phyloP scores from a whole-genome alignment of 1,140 invertebrate species.

The Charaxes varanes region DNA sequence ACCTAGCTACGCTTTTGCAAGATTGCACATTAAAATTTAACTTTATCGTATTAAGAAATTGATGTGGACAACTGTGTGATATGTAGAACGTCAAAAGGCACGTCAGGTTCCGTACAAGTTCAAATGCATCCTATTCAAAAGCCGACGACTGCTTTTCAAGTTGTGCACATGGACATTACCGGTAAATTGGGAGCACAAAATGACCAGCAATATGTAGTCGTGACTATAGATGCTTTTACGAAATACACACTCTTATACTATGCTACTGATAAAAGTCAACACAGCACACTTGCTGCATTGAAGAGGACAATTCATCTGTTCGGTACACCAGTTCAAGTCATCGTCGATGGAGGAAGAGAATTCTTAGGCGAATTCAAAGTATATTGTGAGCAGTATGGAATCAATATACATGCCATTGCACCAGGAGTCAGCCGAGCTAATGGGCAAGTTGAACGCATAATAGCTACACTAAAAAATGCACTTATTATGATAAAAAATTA shows the following conservation, averaged over 20 bases:
- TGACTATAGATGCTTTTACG: slow-evolving; percentile 45
- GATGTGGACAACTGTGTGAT: slow-evolving; percentile 28
- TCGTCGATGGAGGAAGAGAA: slow-evolving; percentile 20
- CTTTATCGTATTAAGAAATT: too few relatives aligned
- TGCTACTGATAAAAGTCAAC: slow-evolving; percentile 24
- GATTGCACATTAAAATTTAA: too few relatives aligned
- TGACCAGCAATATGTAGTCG: slow-evolving; percentile 30
- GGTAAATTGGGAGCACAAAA: slow-evolving; percentile 34
- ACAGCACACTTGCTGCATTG: slow-evolving; percentile 19
- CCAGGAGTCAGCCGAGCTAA: slow-evolving; percentile 16
- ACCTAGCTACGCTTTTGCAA: too few relatives aligned
- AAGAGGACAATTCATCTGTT: slow-evolving; percentile 28
- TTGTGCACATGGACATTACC: slow-evolving; percentile 33
- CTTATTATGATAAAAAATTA: slow-evolving; percentile 14
- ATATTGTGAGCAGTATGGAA: slow-evolving; percentile 6
- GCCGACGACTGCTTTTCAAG: slow-evolving; percentile 26
- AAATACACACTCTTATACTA: slow-evolving; percentile 29
- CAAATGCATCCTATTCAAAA: slow-evolving; percentile 35
- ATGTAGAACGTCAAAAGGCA: slow-evolving; percentile 19
- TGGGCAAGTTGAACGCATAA: slow-evolving; percentile 20
- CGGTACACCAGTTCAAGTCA: slow-evolving; percentile 25
- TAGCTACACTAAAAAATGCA: slow-evolving; percentile 14
- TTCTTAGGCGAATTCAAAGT: slow-evolving; percentile 9
- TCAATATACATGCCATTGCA: slow-evolving; percentile 2
- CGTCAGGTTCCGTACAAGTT: slow-evolving; percentile 21